Base-by-base conservation (phyloP, 2,113 vertebrate genomes). In the Atherinomorus stipes region DNA sequence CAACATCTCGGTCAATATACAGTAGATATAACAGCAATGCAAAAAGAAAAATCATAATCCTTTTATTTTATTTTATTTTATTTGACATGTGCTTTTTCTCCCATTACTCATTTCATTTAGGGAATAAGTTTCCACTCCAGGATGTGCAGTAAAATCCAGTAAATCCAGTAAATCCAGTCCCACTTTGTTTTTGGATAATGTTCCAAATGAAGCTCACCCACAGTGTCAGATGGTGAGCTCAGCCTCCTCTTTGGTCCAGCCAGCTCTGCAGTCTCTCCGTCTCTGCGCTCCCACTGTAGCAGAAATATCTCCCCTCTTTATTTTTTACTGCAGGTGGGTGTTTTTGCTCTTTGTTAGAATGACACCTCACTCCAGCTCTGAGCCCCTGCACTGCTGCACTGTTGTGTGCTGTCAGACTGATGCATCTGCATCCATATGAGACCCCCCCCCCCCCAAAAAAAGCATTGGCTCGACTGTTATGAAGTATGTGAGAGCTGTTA, bases 241-340 rank as follows among this genome's bases (percentile, higher is more conserved):
- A 7, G 31, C 31, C 31, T 34, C 31, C 31, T 34, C 31, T 34
- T 4, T 7, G 31, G 71, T 68, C 58, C 62, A 49, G 19, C 52
- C 21, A 18, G 8, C 81, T 70, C n/a, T 22, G 37, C 38, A 4
- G 47, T 44, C 44, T 59, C 16, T 71, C 26, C 37, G 23, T 80
- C 13, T 25, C 16, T 57, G 18, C 61, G 69, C 65, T 78, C 23
- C 2, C 2, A 19, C 62, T 61, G 60, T 53, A 71, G 51, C 71
- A 81, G 25, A 60, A 78, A 75, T 62, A 73, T 74, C 63, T 49
- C 19, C 60, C 40, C 11, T 2, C 52, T 75, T 80, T 78, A 78
- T 86, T 85, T 34, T 86, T 81, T 71, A 71, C 66, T 18, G 40
- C 78, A 69, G 70, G 76, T 83, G 82, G 76, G 79, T 59, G 83